These are phyloP conservation scores for Disparrhopalites patrizii DNA, from an alignment of 2,888 invertebrate genomes.

Conservation along the genomic window DNA sequence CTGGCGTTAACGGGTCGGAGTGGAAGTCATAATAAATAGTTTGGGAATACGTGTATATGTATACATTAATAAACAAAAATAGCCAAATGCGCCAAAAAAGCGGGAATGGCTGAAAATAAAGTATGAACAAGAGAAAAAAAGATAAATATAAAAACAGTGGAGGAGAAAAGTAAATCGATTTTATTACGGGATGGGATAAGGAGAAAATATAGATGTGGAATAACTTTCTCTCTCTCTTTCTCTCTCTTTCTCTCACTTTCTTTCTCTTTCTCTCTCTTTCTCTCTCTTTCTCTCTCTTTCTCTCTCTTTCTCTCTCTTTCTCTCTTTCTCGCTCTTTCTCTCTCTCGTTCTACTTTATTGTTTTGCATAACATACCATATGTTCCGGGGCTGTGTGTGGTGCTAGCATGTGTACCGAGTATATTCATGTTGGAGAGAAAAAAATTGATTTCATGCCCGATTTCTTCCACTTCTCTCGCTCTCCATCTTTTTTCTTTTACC, in stretches of 20 bases:
- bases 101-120: no score
- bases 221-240: background rate
- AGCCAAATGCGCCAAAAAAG: no score
- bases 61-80: no score
- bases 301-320: background rate
- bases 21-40: no score
- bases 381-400: background rate
- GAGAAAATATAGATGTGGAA: background rate
- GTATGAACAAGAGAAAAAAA: no score
- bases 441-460: constrained; percentile 33
- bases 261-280: background rate
- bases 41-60: no score
- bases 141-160: no score
- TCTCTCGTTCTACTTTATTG: constrained; percentile 19
- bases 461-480: constrained; percentile 16
- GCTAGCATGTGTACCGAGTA: background rate
- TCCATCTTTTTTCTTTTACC: background rate
- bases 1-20: no score
- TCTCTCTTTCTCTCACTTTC: background rate
- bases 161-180: constrained; percentile 13
- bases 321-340: background rate
- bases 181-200: constrained; percentile 5
- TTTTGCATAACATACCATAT: constrained; percentile 19
- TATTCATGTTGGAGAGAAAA: constrained; percentile 7
- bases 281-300: background rate